A percentile compares a stretch with the other conserved stretches of the same genome.
Evolutionary conservation across 2,797 vertebrate species (phyloP).

Genomic region (Channallabes apus): DNA sequence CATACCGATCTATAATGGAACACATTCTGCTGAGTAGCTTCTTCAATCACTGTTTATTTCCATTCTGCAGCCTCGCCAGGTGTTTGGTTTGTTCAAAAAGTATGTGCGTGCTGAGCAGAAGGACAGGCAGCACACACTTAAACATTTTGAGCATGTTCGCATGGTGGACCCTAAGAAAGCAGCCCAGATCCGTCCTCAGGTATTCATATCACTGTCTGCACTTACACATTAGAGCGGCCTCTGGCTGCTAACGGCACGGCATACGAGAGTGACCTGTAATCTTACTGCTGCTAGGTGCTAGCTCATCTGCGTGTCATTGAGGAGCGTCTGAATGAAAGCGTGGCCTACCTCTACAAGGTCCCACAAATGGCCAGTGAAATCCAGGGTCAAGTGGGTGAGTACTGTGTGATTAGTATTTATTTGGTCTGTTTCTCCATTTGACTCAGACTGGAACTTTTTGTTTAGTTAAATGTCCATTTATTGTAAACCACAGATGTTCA

Average conservation of each 20-base stretch:
- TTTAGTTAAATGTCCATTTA: neutral
- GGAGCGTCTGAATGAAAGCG: conserved; percentile 96
- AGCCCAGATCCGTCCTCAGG: conserved; percentile 94
- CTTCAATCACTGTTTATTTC: neutral
- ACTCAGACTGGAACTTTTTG: neutral
- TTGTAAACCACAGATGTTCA: neutral
- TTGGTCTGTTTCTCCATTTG: neutral
- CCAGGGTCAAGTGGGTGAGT: conserved; percentile 93
- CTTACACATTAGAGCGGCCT: neutral
- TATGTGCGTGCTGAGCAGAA: conserved; percentile 97
- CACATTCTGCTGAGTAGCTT: neutral
- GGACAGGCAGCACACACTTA: conserved; percentile 94
- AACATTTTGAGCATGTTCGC: conserved; percentile 94
- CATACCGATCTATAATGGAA: neutral
- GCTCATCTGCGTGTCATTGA: conserved; percentile 96
- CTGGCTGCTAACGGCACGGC: neutral
- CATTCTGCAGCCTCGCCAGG: conserved; percentile 85
- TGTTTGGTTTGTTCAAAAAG: conserved; percentile 93
- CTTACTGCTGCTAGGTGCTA: conserved; percentile 79
- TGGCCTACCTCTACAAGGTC: conserved; percentile 92
- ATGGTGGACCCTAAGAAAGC: conserved; percentile 98
- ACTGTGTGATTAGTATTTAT: neutral
- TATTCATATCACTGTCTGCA: conserved; percentile 49
- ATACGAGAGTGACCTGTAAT: neutral
- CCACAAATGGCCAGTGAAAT: conserved; percentile 91